Base-by-base conservation (phyloP, 2,888 invertebrate species). In the Cecidostiba fungosa region DNA sequence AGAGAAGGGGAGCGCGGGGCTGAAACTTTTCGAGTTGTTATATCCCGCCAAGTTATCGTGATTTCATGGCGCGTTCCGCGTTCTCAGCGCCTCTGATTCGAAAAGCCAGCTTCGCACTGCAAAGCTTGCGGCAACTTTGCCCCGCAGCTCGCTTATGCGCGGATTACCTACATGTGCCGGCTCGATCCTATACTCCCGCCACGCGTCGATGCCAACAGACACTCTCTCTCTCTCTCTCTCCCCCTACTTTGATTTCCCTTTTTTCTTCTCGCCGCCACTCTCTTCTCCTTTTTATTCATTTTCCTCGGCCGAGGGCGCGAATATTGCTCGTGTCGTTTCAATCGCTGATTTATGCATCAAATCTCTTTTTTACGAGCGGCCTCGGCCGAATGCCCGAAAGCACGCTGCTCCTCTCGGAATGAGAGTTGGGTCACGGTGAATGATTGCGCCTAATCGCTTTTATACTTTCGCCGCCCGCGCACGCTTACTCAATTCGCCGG, bases 271-370 rank as follows among this genome's bases (percentile, higher is more conserved):
- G 26, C 32, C 10, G 66, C 32, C 19, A 10, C 69, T 16, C 6
- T 19, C 23, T 16, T 10, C 12, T 26, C 23, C 39, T 80, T 81
- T 78, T 62, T 76, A 74, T 82, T 82, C 74, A 82, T 76, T 82
- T 76, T 76, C 29, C 62, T 14, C 47, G 47, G 5, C 10, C 12
- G 66, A 29, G 47, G 62, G 47, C 62, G 32, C 47, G 76, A 82
- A 76, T 82, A 82, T 82, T 82, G 59, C 82, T 29, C 66, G 62
- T 76, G 73, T 69, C 82, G 47, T 47, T 62, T 82, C 74, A 62
- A 82, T 82, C 73, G 74, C 23, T 82, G 82, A 82, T 82, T 82
- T 82, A 82, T 82, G 72, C 76, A 26, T 76, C 76, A 50, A 82
- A 82, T 76, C 72, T 72, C 54, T 54, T 80, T 80, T 79, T 82